Conservation (phyloP, 2,888 invertebrate species). For the Eilema sororculum region DNA sequence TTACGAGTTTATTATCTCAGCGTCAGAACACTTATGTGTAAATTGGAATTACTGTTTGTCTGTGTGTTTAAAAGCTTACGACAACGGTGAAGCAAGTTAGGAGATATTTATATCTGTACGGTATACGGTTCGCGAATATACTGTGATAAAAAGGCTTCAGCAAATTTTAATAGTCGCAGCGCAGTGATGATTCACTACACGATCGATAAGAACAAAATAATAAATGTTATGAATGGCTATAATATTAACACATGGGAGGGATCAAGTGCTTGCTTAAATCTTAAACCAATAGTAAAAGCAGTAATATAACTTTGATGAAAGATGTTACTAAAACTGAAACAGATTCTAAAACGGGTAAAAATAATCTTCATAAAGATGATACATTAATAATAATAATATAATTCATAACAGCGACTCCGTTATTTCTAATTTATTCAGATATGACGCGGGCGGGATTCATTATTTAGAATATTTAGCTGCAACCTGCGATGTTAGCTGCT, state of each 20-base stretch:
- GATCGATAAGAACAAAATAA: slow-evolving; percentile 33
- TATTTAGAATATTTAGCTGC: not conserved
- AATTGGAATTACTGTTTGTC: slow-evolving; percentile 45
- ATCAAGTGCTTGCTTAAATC: not conserved
- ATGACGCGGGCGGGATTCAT: not conserved
- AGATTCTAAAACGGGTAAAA: not conserved
- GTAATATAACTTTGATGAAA: not conserved
- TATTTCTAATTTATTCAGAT: slow-evolving; percentile 4
- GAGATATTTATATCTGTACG: slow-evolving; percentile 8
- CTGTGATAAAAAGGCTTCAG: slow-evolving; percentile 16
- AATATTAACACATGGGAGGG: slow-evolving; percentile 7
- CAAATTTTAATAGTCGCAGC: not conserved
- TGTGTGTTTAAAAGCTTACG: slow-evolving; percentile 28
- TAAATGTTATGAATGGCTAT: slow-evolving; percentile 6
- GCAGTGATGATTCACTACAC: slow-evolving; percentile 17
- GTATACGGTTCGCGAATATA: not conserved
- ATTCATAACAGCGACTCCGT: not conserved
- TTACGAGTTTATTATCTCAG: slow-evolving; percentile 38
- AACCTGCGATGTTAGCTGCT: not conserved
- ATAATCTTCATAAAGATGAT: not conserved
- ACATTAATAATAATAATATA: not conserved
- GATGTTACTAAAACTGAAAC: not conserved
- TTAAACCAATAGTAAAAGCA: slow-evolving; percentile 5
- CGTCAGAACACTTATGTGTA: slow-evolving; percentile 22
- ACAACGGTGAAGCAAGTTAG: not conserved